These are phyloP conservation scores for Lerista edwardsae DNA, from an alignment of 2,797 vertebrate species.

Conservation along the genomic window DNA sequence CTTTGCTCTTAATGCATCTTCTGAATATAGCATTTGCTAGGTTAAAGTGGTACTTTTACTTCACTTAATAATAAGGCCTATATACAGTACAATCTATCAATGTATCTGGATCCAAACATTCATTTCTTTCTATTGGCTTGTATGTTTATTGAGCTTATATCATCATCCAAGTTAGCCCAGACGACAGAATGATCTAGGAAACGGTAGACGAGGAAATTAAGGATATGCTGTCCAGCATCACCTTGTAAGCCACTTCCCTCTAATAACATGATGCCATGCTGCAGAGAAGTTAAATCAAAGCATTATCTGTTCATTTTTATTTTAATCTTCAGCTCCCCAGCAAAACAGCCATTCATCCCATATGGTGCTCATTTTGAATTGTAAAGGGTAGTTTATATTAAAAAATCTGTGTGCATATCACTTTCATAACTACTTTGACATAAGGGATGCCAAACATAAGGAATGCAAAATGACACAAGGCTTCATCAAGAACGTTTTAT, in stretches of 20 bases:
- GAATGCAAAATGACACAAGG: too few relatives aligned
- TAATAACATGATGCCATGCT: slow-evolving; percentile 12
- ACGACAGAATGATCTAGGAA: slow-evolving; percentile 34
- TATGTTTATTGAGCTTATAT: slow-evolving; percentile 40
- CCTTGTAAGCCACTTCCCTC: slow-evolving; percentile 49
- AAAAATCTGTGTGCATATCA: slow-evolving; percentile 61
- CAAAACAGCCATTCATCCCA: slow-evolving; percentile 57
- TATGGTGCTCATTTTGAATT: slow-evolving; percentile 59
- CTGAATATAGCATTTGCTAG: slow-evolving; percentile 63
- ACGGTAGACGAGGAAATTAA: slow-evolving; percentile 58
- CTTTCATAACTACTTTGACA: slow-evolving; percentile 57
- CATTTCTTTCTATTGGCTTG: slow-evolving; percentile 46
- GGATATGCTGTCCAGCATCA: slow-evolving; percentile 31
- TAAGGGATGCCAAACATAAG: slow-evolving; percentile 51
- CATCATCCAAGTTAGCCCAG: slow-evolving; percentile 47
- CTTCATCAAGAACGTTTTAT: slow-evolving; percentile 57
- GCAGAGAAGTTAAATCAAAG: slow-evolving; percentile 58
- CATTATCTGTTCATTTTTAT: slow-evolving; percentile 34
- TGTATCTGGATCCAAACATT: slow-evolving; percentile 52
- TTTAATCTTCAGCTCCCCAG: slow-evolving; percentile 56
- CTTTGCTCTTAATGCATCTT: slow-evolving; percentile 68
- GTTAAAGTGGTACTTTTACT: slow-evolving; percentile 56
- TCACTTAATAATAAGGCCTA: slow-evolving; percentile 20
- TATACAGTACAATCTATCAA: slow-evolving; percentile 21
- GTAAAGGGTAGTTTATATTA: slow-evolving; percentile 67